Evolutionary conservation across 2,113 vertebrate species (phyloP), one percentile per base, ranked within the genome.

Genomic region (Rhabdornis inornatus): DNA sequence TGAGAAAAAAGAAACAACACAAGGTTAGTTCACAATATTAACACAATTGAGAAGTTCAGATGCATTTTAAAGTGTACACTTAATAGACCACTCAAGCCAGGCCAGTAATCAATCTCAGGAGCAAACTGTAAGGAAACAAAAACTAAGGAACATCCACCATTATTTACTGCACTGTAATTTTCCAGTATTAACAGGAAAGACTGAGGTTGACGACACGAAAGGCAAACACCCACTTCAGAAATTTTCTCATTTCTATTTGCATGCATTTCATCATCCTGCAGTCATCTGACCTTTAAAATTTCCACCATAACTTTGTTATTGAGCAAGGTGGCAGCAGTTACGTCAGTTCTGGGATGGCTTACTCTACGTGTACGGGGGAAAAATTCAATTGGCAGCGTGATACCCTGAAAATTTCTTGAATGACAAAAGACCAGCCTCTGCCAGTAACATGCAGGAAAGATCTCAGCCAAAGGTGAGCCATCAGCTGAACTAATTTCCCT

Each of bases 1-100:
- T 44, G 57, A 93, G 63, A 90, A 94, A 92, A 97, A 97, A 92
- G 15, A 96, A 89, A 92, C 20, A 80, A 56, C 0, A 1, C 27
- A 31, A 68, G 12, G 37, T 96, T 81, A 97, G 78, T 52, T 87
- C 15, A n/a, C 28, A 84, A 40, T 3, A 87, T 44, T 49, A 92
- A 89, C 25, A 65, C 0, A 0, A 56, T 86, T 42, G 68, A 66
- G 30, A 87, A 85, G 37, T 77, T 88, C 66, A 81, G 44, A 30
- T 37, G 24, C 11, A 83, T 87, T 93, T 96, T 60, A 40, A 89
- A 87, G n/a, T 0, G 1, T 47, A 40, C 25, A 22, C 44, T 60
- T 74, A 76, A 82, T 19, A 92, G 49, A 76, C 23, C 0, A 1
- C 39, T 65, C 57, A 52, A 74, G 17, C 2, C 22, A 30, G n/a